Percentiles rank a stretch among this genome's conserved stretches.
Evolutionary conservation across 2,113 vertebrate genomes (phyloP).

Genomic region (Dromaius novaehollandiae): DNA sequence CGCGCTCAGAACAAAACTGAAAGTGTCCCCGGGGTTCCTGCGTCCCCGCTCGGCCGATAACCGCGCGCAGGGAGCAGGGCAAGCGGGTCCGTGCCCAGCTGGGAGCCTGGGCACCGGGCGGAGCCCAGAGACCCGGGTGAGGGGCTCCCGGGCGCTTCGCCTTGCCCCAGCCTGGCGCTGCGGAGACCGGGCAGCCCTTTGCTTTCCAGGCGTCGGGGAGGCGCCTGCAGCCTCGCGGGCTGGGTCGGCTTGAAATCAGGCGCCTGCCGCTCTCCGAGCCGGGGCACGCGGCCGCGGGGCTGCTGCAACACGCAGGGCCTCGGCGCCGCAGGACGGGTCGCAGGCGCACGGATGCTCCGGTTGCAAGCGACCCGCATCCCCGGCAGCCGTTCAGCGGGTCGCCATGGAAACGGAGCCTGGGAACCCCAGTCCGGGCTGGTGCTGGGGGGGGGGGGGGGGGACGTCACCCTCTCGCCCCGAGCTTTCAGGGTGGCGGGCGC

Average conservation of each 20-base stretch:
- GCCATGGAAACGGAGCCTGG: not conserved
- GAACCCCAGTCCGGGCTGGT: no score
- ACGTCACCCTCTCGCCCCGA: not conserved
- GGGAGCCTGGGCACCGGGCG: not conserved
- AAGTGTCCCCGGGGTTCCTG: not conserved
- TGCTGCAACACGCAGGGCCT: no score
- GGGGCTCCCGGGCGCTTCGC: not conserved
- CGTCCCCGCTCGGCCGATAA: no score
- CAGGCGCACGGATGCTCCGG: no score
- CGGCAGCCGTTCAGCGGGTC: not conserved
- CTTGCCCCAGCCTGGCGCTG: not conserved
- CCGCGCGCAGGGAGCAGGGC: not conserved
- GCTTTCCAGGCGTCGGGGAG: fast-evolving
- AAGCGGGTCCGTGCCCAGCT: not conserved
- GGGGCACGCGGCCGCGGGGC: no score
- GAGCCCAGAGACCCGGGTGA: not conserved
- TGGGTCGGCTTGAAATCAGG: no score
- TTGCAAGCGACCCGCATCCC: not conserved
- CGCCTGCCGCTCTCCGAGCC: no score
- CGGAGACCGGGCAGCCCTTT: not conserved
- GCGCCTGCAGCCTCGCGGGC: fast-evolving
- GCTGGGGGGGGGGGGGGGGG: not conserved
- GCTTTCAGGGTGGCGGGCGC: no score
- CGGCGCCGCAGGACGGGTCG: no score
- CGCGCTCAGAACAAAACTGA: constrained; percentile 8